These are phyloP conservation scores for Endotricha flammealis DNA, from an alignment of 2,888 invertebrate species.

Conservation along the genomic window DNA sequence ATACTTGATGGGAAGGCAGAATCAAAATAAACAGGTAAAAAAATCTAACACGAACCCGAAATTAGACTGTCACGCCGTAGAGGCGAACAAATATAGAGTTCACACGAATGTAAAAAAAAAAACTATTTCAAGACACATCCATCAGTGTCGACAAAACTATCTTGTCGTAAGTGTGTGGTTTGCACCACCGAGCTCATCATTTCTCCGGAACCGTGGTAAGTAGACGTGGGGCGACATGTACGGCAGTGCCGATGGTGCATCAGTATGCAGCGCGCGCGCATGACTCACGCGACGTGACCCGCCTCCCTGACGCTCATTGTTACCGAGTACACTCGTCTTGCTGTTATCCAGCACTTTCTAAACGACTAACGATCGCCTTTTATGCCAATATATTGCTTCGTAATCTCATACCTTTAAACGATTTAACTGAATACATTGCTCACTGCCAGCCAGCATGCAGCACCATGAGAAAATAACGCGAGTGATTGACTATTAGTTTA, in stretches of 20 bases:
- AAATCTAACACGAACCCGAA: no score
- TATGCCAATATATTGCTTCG: constrained; percentile 32
- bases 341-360: constrained; percentile 42
- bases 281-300: constrained; percentile 53
- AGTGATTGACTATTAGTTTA: background rate
- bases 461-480: constrained; percentile 8
- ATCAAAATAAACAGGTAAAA: no score
- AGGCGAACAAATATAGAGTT: no score
- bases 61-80: no score
- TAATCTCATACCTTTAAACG: constrained; percentile 26
- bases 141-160: no score
- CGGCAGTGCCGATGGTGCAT: constrained; percentile 38
- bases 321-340: constrained; percentile 35
- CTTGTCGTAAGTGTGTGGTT: constrained; percentile 11
- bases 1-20: no score
- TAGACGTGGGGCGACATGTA: background rate
- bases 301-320: constrained; percentile 45
- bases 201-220: background rate
- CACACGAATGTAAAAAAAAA: no score
- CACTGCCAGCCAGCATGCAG: no score
- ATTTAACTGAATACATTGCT: constrained; percentile 21
- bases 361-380: constrained; percentile 39
- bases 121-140: no score
- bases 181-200: background rate
- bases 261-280: constrained; percentile 55